Percentiles rank a stretch among this genome's conserved stretches.
These are phyloP conservation scores for Synanthedon andrenaeformis DNA, from an alignment of 2,888 invertebrate genomes.

Conservation along the genomic window DNA sequence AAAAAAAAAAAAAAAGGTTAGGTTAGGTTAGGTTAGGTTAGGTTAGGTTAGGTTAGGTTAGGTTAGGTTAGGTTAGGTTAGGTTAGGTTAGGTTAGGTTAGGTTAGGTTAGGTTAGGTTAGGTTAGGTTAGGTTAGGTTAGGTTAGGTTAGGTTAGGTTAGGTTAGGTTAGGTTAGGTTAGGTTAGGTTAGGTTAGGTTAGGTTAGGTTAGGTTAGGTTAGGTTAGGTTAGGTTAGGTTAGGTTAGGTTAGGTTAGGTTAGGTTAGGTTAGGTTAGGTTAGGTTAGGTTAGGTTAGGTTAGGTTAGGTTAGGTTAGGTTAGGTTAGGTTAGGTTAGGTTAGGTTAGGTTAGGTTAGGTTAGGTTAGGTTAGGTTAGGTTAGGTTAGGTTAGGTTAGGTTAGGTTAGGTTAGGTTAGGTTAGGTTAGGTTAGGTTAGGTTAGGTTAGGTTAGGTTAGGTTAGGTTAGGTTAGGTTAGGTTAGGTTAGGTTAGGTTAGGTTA, in stretches of 20 bases:
- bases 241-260: constrained; percentile 1
- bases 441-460: constrained; percentile 1
- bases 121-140: constrained; percentile 1
- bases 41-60: constrained; percentile 8
- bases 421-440: constrained; percentile 1
- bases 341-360: constrained; percentile 1
- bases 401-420: constrained; percentile 1
- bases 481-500: constrained; percentile 1
- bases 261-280: constrained; percentile 1
- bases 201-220: constrained; percentile 1
- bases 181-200: constrained; percentile 1
- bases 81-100: constrained; percentile 7
- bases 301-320: constrained; percentile 1
- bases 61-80: constrained; percentile 8
- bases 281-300: constrained; percentile 1
- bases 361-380: constrained; percentile 1
- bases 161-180: constrained; percentile 1
- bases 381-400: constrained; percentile 1
- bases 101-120: constrained; percentile 2
- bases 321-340: constrained; percentile 1
- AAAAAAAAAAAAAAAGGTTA: too few relatives aligned
- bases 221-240: constrained; percentile 1
- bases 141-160: constrained; percentile 1
- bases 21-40: constrained; percentile 8
- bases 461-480: constrained; percentile 1